Evolutionary conservation across 2,113 vertebrate genomes (phyloP).

Genomic region (Siniperca knerii): DNA sequence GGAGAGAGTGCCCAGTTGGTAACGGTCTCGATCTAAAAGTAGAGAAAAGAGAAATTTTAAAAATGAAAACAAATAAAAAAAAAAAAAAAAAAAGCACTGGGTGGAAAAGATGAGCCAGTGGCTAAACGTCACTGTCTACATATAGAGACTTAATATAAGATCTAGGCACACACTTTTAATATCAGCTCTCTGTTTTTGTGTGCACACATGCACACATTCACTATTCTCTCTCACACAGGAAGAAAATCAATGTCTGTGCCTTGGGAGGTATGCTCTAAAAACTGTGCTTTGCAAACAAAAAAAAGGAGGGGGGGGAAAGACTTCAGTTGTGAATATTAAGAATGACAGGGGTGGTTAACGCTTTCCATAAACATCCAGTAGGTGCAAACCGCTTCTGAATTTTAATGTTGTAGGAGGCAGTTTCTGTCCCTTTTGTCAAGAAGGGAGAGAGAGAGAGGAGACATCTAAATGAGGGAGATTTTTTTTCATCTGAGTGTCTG

Average conservation of each 20-base stretch:
- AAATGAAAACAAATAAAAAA: background rate
- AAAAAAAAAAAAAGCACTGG: background rate
- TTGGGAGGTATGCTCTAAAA: conserved; percentile 90
- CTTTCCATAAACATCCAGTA: conserved; percentile 92
- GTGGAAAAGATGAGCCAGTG: conserved; percentile 57
- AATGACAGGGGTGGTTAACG: conserved; percentile 96
- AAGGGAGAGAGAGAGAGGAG: conserved; percentile 30
- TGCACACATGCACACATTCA: background rate
- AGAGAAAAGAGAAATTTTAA: conserved; percentile 9
- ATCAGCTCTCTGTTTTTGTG: background rate
- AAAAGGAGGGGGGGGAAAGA: conserved; percentile 60
- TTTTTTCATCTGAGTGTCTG: conserved; percentile 47
- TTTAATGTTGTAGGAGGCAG: conserved; percentile 87
- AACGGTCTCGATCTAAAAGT: conserved; percentile 93
- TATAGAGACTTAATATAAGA: conserved; percentile 85
- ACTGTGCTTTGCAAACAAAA: conserved; percentile 89
- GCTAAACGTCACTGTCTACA: conserved; percentile 87
- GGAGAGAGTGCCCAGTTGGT: conserved; percentile 96
- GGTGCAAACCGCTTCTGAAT: conserved; percentile 91
- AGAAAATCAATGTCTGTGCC: conserved; percentile 89
- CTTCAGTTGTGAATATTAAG: conserved; percentile 94
- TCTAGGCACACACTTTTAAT: conserved; percentile 71
- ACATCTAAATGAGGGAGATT: conserved; percentile 58
- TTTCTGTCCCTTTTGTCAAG: conserved; percentile 70
- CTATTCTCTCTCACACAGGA: conserved; percentile 84